Evolutionary conservation across 2,888 invertebrate genomes (phyloP), one percentile per base, ranked within the genome.

Genomic region (Cecidostiba fungosa): DNA sequence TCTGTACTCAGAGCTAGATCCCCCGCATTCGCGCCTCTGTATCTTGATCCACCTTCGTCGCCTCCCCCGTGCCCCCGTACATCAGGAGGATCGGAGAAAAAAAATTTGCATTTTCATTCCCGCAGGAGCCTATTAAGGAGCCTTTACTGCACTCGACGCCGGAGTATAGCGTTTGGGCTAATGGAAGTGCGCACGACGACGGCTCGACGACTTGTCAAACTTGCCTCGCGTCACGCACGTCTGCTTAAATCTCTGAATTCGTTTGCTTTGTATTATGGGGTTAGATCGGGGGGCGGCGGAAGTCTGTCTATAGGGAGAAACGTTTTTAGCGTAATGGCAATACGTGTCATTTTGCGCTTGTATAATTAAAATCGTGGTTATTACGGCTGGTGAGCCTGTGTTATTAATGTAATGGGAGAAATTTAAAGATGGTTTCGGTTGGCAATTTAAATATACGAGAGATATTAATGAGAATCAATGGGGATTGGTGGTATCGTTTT

Each of bases 91-190:
- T 36, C 72, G 36, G 12, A 43, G 39, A 23, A 72, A 36, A n/a
- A 72, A 39, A 72, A 86, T 84, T 86, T 77, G 82, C 84, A 84
- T 86, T 86, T 84, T 81, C 81, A 81, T 85, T 86, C 84, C 77
- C 86, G 79, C 74, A 32, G 86, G 78, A 85, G 73, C 66, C 81
- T 79, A 82, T 82, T 82, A 82, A 66, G 77, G 78, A 47, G 29
- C 26, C 66, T 26, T 59, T 50, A 43, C 70, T 77, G 84, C 80
- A 80, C 36, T 77, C 80, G 62, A 81, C 59, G 23, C 62, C 23
- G 36, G n/a, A 10, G 32, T 32, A 32, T 32, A 47, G 8, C 54
- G n/a, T 50, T 36, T 32, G 72, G 16, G 26, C 81, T 80, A 86
- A 86, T 86, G 81, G 79, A 83, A 86, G 76, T 77, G 79, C 78